Conservation (phyloP, 2,888 invertebrate species). For the Thereva unica region DNA sequence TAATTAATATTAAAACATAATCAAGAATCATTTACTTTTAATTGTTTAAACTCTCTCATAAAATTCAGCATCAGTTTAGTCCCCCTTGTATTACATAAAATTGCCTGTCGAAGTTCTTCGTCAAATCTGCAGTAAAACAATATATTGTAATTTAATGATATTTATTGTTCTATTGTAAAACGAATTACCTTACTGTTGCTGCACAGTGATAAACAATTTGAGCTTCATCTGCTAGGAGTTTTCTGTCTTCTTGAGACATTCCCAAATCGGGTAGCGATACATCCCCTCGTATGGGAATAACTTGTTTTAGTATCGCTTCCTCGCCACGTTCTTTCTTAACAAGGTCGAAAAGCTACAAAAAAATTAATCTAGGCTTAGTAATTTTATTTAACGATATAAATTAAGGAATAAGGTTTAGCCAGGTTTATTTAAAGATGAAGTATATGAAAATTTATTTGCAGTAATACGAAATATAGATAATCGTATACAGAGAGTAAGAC, state of each 20-base stretch:
- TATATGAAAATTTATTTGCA: too few species aligned
- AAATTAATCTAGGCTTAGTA: not conserved
- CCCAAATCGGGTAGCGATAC: slow-evolving; percentile 70
- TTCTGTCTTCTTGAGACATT: slow-evolving; percentile 68
- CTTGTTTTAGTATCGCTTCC: slow-evolving; percentile 66
- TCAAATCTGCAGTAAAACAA: slow-evolving; percentile 68
- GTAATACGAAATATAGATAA: too few species aligned
- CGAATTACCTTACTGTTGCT: slow-evolving; percentile 65
- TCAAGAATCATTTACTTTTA: slow-evolving; percentile 63
- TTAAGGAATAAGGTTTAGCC: too few species aligned
- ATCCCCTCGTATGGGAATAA: slow-evolving; percentile 76
- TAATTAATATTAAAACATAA: slow-evolving; percentile 14
- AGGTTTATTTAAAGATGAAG: too few species aligned
- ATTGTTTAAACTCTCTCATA: slow-evolving; percentile 74
- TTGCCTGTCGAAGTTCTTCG: slow-evolving; percentile 85
- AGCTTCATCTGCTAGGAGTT: slow-evolving; percentile 68
- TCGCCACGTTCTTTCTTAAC: slow-evolving; percentile 69
- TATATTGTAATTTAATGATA: not conserved
- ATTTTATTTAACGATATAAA: too few species aligned
- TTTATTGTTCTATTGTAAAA: not conserved
- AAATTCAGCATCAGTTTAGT: slow-evolving; percentile 85
- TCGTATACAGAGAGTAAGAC: too few species aligned
- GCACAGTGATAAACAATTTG: slow-evolving; percentile 86
- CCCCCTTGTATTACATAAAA: slow-evolving; percentile 89
- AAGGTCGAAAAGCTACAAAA: slow-evolving; percentile 74